Base-by-base conservation (phyloP, 2,888 invertebrate species). In the Trachelus tabidus region DNA sequence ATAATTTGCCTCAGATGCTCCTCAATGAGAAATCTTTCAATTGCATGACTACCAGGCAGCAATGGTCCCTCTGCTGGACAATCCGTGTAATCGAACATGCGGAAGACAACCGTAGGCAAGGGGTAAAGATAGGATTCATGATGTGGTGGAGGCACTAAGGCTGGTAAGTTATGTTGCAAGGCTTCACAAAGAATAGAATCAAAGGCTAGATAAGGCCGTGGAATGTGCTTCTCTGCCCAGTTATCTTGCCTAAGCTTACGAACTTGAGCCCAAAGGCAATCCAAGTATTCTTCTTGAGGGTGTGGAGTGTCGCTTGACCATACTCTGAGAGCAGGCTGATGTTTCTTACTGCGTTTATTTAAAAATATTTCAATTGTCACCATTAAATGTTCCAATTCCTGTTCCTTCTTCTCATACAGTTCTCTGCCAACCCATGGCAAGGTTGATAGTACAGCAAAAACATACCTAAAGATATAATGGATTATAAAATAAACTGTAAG, bases 61-160 rank as follows among this genome's bases (percentile, higher is more conserved):
- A 96, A 95, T 0, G 97, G 96, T 77, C 94, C 97, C 91, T 98
- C 98, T 1, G 90, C 91, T 0, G 99, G 98, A 86, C 99, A 98
- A 92, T 99, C 99, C 0, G 99, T 98, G 91, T 99, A 98, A 92
- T 99, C 99, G 92, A 99, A 99, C 95, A 99, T 96, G 71, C 97
- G 94, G 92, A 98, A 99, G 68, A 99, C 96, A 1, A 98, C 98
- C 90, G 96, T 95, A 0, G 99, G 99, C 94, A 98, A 96, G 0
- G 99, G 99, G 92, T 99, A 99, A 34, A 94, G 93, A 89, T 96
- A 96, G 2, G 95, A 94, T 82, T 98, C 97, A 89, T 98, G 96
- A 92, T 99, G 99, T 0, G 98, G 96, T 6, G 99, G 98, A 15
- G 98, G 97, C 88, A 96, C 93, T 90, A 99, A 96, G 79, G 95